phyloP scores from a whole-genome alignment of 2,888 invertebrate species.

The Dolichopus griseipennis region DNA sequence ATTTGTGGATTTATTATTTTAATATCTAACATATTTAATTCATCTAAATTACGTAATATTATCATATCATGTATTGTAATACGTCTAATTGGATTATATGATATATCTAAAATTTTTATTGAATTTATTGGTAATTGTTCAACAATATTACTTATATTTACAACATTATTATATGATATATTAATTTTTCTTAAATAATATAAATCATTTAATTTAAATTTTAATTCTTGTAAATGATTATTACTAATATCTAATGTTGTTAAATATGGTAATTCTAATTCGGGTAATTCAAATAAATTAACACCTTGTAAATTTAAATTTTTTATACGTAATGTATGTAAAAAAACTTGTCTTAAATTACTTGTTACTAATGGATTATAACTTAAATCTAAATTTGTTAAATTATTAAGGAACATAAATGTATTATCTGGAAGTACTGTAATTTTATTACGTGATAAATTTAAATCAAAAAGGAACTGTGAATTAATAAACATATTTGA shows the following conservation, averaged over 20 bases:
- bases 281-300: conserved; percentile 67
- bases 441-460: conserved; percentile 70
- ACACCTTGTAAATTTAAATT: conserved; percentile 67
- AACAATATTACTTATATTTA: conserved; percentile 62
- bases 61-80: conserved; percentile 51
- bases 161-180: conserved; percentile 67
- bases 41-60: conserved; percentile 56
- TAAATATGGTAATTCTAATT: conserved; percentile 66
- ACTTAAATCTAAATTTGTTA: conserved; percentile 71
- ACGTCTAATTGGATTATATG: conserved; percentile 72
- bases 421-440: conserved; percentile 82
- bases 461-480: conserved; percentile 66
- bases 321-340: conserved; percentile 73
- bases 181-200: conserved; percentile 63
- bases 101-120: conserved; percentile 67
- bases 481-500: conserved; percentile 78
- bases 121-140: conserved; percentile 59
- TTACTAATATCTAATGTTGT: conserved; percentile 70
- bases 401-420: conserved; percentile 69
- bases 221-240: conserved; percentile 64
- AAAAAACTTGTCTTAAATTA: conserved; percentile 78
- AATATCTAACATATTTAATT: conserved; percentile 63
- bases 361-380: conserved; percentile 72
- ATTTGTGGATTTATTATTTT: conserved; percentile 67
- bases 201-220: conserved; percentile 58